Conservation (phyloP, 2,888 invertebrate species). For the Merodon equestris region DNA sequence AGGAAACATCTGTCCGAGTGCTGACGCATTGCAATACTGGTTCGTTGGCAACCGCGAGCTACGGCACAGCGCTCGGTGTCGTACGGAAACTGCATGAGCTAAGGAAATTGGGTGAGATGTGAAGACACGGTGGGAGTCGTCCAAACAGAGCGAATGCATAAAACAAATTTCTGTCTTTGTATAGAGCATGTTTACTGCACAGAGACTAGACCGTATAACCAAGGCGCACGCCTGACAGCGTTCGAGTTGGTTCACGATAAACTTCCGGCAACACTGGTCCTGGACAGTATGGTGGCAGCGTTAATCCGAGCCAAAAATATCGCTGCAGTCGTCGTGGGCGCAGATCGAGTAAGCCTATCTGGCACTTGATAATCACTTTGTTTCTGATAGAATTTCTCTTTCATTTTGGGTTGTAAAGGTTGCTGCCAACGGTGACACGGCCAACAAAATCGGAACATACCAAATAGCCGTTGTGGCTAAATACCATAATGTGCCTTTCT, state of each 20-base stretch:
- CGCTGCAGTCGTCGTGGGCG: slow-evolving; percentile 97
- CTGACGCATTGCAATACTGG: slow-evolving; percentile 99
- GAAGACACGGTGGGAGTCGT: slow-evolving; percentile 11
- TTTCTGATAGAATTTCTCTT: slow-evolving; percentile 14
- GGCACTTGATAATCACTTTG: background rate
- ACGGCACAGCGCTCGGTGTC: slow-evolving; percentile 98
- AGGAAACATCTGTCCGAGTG: slow-evolving; percentile 84
- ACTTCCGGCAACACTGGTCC: slow-evolving; percentile 94
- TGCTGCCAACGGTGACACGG: slow-evolving; percentile 97
- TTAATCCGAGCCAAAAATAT: slow-evolving; percentile 91
- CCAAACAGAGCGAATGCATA: slow-evolving; percentile 36
- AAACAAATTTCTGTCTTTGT: slow-evolving; percentile 70
- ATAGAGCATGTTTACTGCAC: slow-evolving; percentile 95
- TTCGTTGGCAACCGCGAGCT: slow-evolving; percentile 97
- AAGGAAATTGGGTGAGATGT: slow-evolving; percentile 84
- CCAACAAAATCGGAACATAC: slow-evolving; percentile 98
- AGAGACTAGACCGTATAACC: slow-evolving; percentile 99
- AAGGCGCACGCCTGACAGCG: slow-evolving; percentile 96
- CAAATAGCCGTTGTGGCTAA: slow-evolving; percentile 96
- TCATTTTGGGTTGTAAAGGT: slow-evolving; percentile 80
- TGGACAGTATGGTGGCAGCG: slow-evolving; percentile 97
- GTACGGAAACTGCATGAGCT: slow-evolving; percentile 88
- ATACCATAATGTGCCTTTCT: slow-evolving; percentile 95
- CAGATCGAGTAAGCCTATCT: slow-evolving; percentile 89
- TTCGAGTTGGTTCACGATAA: slow-evolving; percentile 95